Evolutionary conservation across 2,797 vertebrate species (phyloP).

Genomic region (Sebastes minor): DNA sequence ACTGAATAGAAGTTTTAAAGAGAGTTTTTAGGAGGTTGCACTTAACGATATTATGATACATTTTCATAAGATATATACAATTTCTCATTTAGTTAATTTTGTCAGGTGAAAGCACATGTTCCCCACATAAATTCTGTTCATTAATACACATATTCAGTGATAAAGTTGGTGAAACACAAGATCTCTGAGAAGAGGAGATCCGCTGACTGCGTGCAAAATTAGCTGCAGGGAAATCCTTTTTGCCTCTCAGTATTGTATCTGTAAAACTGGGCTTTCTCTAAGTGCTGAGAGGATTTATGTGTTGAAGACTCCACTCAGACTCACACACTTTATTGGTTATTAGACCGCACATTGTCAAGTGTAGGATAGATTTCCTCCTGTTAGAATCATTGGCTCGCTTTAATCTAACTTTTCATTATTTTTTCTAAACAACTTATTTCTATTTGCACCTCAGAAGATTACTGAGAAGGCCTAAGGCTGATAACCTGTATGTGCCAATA

Average conservation of each 20-base stretch:
- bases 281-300: neutral
- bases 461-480: neutral
- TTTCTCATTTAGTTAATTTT: neutral
- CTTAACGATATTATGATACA: neutral
- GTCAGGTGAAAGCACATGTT: neutral
- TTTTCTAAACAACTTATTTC: too few relatives aligned
- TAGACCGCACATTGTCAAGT: neutral
- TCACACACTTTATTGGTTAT: neutral
- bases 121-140: neutral
- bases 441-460: neutral
- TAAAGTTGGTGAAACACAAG: neutral
- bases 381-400: neutral
- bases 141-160: neutral
- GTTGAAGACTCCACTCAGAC: neutral
- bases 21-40: neutral
- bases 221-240: constrained; percentile 1
- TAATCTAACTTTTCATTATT: neutral
- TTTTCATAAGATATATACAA: neutral
- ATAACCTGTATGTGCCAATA: neutral
- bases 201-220: neutral
- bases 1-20: neutral
- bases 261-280: neutral
- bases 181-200: neutral
- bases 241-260: neutral
- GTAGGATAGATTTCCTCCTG: neutral